Evolutionary conservation across 2,888 invertebrate species (phyloP), one percentile per base, ranked within the genome.

Genomic region (Leptinotarsa tumamoca): DNA sequence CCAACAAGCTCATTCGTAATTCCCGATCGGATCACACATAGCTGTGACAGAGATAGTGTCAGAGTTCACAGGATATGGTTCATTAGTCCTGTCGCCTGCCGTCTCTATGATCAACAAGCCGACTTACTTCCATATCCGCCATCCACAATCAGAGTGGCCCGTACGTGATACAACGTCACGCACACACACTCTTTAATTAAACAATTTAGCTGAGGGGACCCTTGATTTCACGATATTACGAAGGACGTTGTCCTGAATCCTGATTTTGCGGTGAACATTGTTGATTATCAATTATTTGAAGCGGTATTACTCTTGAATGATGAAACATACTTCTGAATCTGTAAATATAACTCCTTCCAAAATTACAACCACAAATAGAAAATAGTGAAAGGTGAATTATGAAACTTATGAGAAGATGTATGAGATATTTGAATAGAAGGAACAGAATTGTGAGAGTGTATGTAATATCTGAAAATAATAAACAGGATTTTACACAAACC

Each of bases 51-150:
- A 63, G 63, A 63, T 63, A 17, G 63, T 33, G 43, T 67, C 68
- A 76, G 79, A 79, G 76, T 73, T 71, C 74, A 77, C 80, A 79
- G 80, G 80, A 81, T 82, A 76, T 82, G 72, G 78, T 78, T 78
- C 80, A 82, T 82, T 82, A 81, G 80, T 78, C 79, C 78, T 81
- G 80, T 81, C 80, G 81, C 79, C 80, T 81, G 75, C 81, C 78
- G 79, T 78, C 74, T 78, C 79, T 80, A 78, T 81, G 80, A 81
- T 79, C 81, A 81, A 81, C 78, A 79, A 71, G 79, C 81, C 81
- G 81, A 80, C 81, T 81, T 82, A 79, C 82, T 81, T 82, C 81
- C 82, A 82, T 80, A 81, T 82, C 82, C 82, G 63, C 63, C 63
- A 33, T 63, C 63, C 43, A 80, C 75, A 72, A 77, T 77, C 77